Conservation (phyloP, 2,113 vertebrate species). For the Falco punctatus region DNA sequence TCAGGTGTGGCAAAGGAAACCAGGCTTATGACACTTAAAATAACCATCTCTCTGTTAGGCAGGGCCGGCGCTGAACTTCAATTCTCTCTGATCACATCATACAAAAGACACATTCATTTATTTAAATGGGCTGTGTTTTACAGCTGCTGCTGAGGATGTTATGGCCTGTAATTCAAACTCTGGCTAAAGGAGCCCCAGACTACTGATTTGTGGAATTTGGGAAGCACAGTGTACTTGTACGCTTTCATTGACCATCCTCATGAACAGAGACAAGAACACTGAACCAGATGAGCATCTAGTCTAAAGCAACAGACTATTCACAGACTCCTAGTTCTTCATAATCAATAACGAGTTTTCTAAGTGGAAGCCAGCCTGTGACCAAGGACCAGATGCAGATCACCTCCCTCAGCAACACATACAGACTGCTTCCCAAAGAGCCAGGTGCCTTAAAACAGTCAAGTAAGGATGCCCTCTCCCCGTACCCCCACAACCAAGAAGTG, state of each 20-base stretch:
- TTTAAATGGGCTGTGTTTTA: background rate
- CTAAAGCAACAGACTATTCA: background rate
- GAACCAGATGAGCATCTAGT: background rate
- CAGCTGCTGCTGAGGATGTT: background rate
- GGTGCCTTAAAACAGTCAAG: background rate
- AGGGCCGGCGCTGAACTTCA: background rate
- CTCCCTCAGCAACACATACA: background rate
- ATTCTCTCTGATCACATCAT: background rate
- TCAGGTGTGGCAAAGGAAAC: background rate
- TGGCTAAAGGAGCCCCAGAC: background rate
- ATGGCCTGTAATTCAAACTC: background rate
- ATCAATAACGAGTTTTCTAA: background rate
- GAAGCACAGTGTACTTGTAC: background rate
- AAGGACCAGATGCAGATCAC: background rate
- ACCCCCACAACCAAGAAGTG: background rate
- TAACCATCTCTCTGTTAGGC: background rate
- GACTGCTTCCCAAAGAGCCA: background rate
- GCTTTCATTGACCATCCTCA: accelerated
- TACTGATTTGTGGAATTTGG: background rate
- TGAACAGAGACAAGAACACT: accelerated
- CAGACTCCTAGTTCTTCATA: background rate
- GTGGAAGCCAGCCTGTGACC: background rate
- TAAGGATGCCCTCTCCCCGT: background rate
- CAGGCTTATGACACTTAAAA: background rate
- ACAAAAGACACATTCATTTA: background rate